Base-by-base conservation (phyloP, 2,113 vertebrate species). In the Leptosomus discolor region DNA sequence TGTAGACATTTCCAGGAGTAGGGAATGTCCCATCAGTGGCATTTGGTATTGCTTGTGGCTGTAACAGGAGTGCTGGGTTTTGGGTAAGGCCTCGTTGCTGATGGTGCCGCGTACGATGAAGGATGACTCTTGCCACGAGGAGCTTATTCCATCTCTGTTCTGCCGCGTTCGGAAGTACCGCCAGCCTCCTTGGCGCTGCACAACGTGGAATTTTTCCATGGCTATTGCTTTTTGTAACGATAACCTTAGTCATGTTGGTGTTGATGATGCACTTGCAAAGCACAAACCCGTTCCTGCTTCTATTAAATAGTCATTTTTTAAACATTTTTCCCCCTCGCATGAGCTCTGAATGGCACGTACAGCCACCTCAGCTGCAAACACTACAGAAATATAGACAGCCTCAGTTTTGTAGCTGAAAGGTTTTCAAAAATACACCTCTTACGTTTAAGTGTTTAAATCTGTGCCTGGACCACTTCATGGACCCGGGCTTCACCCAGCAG, bases 191-290 rank as follows among this genome's bases (percentile, higher is more conserved):
- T 37, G 14, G 67, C 45, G 0, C 50, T 29, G 36, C 30, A 11
- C 12, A 50, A 11, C 6, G 43, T 8, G 79, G 43, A 22, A 7
- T 34, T n/a, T 34, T 32, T 21, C 65, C 54, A 11, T 6, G 23
- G n/a, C 43, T 39, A 4, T 60, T 8, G 1, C 32, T 5, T 32
- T 37, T 68, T 68, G 41, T 48, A n/a, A 21, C 5, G 2, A 46
- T 34, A 17, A 30, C 64, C 23, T 69, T 48, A 96, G 90, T 98
- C 95, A 92, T 37, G 64, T 54, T 81, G 88, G 86, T 90, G 87
- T 94, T 96, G 97, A 65, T 27, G 54, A 8, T 18, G 83, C 24
- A 6, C 51, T n/a, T 39, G 70, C 45, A 75, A 37, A 85, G 51
- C 70, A 75, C 60, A 65, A 39, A 48, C 23, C 23, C 24, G 7